These are phyloP conservation scores for Agrochola lychnidis DNA, from an alignment of 2,888 invertebrate genomes.

Conservation along the genomic window DNA sequence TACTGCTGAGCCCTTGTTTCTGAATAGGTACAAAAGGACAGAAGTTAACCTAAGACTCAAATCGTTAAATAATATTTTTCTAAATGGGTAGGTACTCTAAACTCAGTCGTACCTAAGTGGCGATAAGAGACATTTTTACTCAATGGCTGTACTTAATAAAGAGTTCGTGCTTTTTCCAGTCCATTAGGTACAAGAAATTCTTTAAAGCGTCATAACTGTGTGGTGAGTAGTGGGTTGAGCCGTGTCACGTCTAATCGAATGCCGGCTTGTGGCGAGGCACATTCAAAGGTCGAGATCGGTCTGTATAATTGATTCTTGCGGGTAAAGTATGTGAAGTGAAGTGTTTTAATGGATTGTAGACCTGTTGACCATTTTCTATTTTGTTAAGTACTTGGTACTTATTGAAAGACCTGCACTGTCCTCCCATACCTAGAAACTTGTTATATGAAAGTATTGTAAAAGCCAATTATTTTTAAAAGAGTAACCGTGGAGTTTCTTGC, in stretches of 20 bases:
- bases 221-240: slow-evolving; percentile 1
- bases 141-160: slow-evolving; percentile 4
- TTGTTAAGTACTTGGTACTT: no score
- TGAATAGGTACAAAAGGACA: neutral
- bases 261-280: slow-evolving; percentile 10
- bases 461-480: no score
- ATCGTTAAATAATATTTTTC: neutral
- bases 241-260: slow-evolving; percentile 39
- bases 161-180: slow-evolving; percentile 1
- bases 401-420: no score
- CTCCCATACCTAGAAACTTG: no score
- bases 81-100: neutral
- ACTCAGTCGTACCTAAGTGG: neutral
- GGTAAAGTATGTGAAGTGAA: neutral
- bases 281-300: neutral
- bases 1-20: neutral
- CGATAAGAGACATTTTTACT: neutral
- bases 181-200: slow-evolving; percentile 5
- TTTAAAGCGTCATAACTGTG: slow-evolving; percentile 9
- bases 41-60: neutral
- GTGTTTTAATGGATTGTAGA: no score
- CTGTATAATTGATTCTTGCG: slow-evolving; percentile 36
- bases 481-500: no score
- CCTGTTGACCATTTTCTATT: no score
- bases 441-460: no score